Percentiles rank a stretch among this genome's conserved stretches.
Evolutionary conservation across 1,140 invertebrate genomes (phyloP).

Genomic region (Aphis gossypii): DNA sequence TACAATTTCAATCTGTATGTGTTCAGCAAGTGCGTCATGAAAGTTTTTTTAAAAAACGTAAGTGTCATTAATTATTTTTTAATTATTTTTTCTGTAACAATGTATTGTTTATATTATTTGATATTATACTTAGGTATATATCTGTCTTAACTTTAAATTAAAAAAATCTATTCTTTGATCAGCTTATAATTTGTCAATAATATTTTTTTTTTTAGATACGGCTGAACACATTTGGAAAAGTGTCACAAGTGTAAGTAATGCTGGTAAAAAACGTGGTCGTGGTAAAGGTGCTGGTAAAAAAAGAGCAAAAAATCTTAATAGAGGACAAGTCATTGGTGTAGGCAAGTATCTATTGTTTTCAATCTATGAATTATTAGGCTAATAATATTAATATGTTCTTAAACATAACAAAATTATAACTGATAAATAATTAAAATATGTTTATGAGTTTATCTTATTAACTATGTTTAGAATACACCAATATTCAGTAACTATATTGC

Average conservation of each 20-base stretch:
- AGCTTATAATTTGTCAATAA: background rate
- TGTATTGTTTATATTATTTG: background rate
- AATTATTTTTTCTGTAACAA: too few species aligned
- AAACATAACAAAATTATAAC: background rate
- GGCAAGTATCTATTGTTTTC: constrained; percentile 67
- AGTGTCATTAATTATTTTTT: background rate
- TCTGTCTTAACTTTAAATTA: background rate
- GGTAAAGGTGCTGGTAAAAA: constrained; percentile 80
- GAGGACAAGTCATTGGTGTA: constrained; percentile 86
- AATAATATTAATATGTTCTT: background rate
- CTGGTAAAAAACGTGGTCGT: constrained; percentile 92
- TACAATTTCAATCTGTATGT: constrained; percentile 21
- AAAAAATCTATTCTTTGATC: background rate
- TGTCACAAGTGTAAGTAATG: constrained; percentile 93
- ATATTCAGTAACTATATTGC: background rate
- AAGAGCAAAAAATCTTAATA: constrained; percentile 84
- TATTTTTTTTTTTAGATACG: constrained; percentile 69
- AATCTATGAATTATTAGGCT: background rate
- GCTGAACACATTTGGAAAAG: constrained; percentile 92
- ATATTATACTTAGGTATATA: background rate
- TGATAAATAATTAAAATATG: background rate
- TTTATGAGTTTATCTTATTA: background rate
- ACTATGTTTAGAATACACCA: background rate
- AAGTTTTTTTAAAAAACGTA: constrained; percentile 57
- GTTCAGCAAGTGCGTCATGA: constrained; percentile 41